These are phyloP conservation scores for Triops cancriformis DNA, from an alignment of 1,140 invertebrate genomes.

Conservation along the genomic window DNA sequence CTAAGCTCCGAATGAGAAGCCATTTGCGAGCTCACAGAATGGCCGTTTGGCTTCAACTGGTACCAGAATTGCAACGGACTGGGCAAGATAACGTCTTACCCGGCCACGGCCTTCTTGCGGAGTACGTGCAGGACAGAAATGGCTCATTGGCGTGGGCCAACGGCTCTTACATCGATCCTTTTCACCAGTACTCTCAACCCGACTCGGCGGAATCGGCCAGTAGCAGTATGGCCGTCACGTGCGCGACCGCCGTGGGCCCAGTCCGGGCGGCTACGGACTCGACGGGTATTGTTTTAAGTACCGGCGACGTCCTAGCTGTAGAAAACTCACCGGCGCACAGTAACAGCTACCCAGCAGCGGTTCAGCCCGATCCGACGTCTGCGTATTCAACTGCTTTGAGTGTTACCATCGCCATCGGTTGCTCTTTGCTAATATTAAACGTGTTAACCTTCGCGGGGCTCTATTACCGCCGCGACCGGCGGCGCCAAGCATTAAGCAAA, in stretches of 20 bases:
- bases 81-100: conserved; percentile 78
- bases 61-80: conserved; percentile 81
- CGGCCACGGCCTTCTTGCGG: conserved; percentile 48
- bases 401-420: conserved; percentile 88
- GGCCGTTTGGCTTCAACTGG: conserved; percentile 84
- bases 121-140: conserved; percentile 6
- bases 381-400: conserved; percentile 81
- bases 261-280: not conserved
- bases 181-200: not conserved
- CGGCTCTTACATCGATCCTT: conserved; percentile 24
- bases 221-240: not conserved
- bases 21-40: conserved; percentile 88
- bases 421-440: conserved; percentile 78
- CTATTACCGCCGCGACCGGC: conserved; percentile 70
- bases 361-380: conserved; percentile 53
- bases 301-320: not conserved
- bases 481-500: conserved; percentile 38
- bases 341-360: conserved; percentile 43
- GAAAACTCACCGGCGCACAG: not conserved
- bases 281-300: not conserved
- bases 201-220: not conserved
- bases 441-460: conserved; percentile 89
- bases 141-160: conserved; percentile 24
- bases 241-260: not conserved
- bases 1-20: conserved; percentile 82